phyloP scores from a whole-genome alignment of 92 coral and sea anemone species.

The Galaxea fascicularis region DNA sequence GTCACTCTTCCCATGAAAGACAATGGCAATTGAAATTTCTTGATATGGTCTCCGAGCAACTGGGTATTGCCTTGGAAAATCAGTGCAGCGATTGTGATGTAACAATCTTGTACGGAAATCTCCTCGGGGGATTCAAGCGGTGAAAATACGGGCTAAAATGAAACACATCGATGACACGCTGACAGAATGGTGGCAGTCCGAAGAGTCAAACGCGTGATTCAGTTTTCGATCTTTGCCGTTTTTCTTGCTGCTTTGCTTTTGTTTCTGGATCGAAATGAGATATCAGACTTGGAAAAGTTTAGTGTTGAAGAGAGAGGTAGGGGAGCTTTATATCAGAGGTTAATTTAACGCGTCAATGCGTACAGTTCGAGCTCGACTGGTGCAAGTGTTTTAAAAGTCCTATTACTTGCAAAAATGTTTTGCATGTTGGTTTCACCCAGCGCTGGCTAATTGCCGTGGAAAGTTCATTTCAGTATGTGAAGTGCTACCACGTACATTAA shows the following conservation, averaged over 20 bases:
- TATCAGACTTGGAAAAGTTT: conserved; percentile 44
- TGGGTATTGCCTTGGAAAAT: neutral
- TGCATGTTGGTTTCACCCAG: neutral
- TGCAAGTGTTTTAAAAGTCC: neutral
- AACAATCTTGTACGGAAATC: neutral
- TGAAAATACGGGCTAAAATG: conserved; percentile 45
- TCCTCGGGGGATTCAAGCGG: neutral
- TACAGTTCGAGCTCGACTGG: neutral
- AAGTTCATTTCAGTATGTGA: neutral
- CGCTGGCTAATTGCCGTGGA: conserved; percentile 3
- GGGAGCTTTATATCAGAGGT: neutral
- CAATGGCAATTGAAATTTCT: neutral
- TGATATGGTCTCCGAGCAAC: conserved; percentile 15
- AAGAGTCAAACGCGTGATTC: conserved; percentile 68
- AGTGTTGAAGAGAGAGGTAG: conserved; percentile 50
- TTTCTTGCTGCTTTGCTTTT: conserved; percentile 51
- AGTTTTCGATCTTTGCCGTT: conserved; percentile 66
- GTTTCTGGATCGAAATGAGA: conserved; percentile 66
- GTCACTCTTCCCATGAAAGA: no score
- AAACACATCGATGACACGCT: neutral
- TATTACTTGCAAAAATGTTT: neutral
- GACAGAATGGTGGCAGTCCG: conserved; percentile 76
- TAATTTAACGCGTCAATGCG: conserved; percentile 23
- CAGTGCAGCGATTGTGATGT: neutral
- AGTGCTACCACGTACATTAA: neutral